These are phyloP conservation scores for Scaptomyza hsui DNA, from an alignment of 1,140 invertebrate species.

Conservation along the genomic window DNA sequence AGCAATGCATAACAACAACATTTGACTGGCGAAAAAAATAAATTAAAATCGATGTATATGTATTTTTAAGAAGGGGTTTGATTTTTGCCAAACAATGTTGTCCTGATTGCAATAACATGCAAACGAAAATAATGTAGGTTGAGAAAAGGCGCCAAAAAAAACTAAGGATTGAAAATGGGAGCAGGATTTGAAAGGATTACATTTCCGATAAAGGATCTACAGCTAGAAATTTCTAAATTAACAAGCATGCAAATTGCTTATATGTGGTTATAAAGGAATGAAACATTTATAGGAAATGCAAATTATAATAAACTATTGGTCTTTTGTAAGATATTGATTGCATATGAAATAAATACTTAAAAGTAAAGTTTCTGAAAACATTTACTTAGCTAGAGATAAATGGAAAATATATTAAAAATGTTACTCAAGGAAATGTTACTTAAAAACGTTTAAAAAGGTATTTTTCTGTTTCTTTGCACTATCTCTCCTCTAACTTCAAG, in stretches of 20 bases:
- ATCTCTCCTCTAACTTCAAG: neutral
- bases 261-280: neutral
- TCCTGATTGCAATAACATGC: slow-evolving; percentile 79
- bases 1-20: slow-evolving; percentile 33
- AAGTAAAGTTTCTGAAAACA: too few species aligned
- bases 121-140: slow-evolving; percentile 47
- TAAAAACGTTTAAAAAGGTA: too few species aligned
- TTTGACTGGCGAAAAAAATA: slow-evolving; percentile 32
- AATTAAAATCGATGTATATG: slow-evolving; percentile 18
- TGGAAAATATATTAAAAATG: too few species aligned
- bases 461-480: too few species aligned
- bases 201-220: slow-evolving; percentile 2
- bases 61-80: slow-evolving; percentile 55
- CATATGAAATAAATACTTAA: too few species aligned
- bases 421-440: too few species aligned
- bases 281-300: neutral
- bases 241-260: slow-evolving; percentile 28
- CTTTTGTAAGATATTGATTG: neutral
- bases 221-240: slow-evolving; percentile 17
- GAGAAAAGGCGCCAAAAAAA: slow-evolving; percentile 63
- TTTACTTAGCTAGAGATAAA: too few species aligned
- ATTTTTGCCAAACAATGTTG: slow-evolving; percentile 72
- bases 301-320: neutral
- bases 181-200: slow-evolving; percentile 20
- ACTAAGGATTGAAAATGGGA: slow-evolving; percentile 3